A percentile compares a stretch with the other conserved stretches of the same genome.
Conservation (phyloP, 1,140 invertebrate species). For the Drosophila truncata region DNA sequence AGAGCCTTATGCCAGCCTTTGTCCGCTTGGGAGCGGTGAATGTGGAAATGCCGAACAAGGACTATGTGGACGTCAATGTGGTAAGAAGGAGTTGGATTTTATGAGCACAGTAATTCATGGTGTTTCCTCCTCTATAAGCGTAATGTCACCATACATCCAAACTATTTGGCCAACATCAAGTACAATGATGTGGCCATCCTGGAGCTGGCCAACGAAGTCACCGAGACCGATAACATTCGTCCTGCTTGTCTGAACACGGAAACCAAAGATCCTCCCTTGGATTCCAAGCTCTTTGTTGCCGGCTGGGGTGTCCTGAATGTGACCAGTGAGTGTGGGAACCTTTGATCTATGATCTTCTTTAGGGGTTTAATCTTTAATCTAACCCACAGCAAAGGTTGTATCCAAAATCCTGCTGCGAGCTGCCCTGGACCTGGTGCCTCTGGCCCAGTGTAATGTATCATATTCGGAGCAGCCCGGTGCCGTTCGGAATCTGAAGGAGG, state of each 20-base stretch:
- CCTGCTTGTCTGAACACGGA: constrained; percentile 72
- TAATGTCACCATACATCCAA: constrained; percentile 57
- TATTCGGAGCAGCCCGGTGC: constrained; percentile 30
- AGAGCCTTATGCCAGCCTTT: constrained; percentile 30
- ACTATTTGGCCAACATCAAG: constrained; percentile 58
- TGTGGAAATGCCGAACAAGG: constrained; percentile 16
- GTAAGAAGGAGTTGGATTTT: constrained; percentile 14
- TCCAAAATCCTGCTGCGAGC: constrained; percentile 72
- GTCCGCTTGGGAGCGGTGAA: constrained; percentile 74
- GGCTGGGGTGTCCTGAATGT: constrained; percentile 74
- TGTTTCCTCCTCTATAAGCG: constrained; percentile 13
- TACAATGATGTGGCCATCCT: constrained; percentile 78
- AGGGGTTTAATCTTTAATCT: no score
- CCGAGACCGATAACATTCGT: constrained; percentile 23
- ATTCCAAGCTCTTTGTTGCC: constrained; percentile 53
- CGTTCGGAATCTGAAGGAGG: constrained; percentile 26
- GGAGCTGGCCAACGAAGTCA: constrained; percentile 51
- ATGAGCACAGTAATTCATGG: background rate
- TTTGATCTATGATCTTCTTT: background rate
- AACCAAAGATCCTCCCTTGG: constrained; percentile 43
- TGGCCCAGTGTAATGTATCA: constrained; percentile 53
- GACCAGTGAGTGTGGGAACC: constrained; percentile 51
- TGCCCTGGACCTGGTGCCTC: constrained; percentile 46
- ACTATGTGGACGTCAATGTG: constrained; percentile 54
- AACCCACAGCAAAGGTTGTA: constrained; percentile 29